phyloP scores from a whole-genome alignment of 2,797 vertebrate genomes.

The Oreochromis mossambicus region DNA sequence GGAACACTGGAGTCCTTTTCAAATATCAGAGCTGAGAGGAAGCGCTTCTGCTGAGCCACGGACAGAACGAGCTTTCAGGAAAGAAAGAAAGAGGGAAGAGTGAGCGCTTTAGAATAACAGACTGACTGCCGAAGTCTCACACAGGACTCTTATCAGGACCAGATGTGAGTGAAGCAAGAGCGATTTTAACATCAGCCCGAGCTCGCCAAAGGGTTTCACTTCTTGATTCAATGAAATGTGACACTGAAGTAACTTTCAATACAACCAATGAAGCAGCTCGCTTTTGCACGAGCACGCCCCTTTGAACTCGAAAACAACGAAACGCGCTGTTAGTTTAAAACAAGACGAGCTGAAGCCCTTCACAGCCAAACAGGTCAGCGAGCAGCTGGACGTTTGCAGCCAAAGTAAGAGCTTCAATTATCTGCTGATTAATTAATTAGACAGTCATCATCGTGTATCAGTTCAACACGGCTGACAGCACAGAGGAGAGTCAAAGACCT shows the following conservation, averaged over 20 bases:
- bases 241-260: neutral
- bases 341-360: neutral
- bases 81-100: neutral
- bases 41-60: neutral
- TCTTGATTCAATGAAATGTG: neutral
- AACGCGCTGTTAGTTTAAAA: neutral
- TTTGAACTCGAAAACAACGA: neutral
- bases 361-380: neutral
- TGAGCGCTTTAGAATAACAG: neutral
- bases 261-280: neutral
- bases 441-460: accelerated
- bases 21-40: neutral
- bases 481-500: neutral
- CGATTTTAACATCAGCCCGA: neutral
- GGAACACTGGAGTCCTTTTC: neutral
- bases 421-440: neutral
- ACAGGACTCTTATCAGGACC: constrained; percentile 1
- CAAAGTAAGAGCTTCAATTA: neutral
- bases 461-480: accelerated
- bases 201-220: neutral
- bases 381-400: neutral
- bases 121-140: neutral
- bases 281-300: neutral
- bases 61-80: neutral
- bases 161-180: constrained; percentile 6